A percentile compares a stretch with the other conserved stretches of the same genome.
These are phyloP conservation scores for Phoeniculus purpureus DNA, from an alignment of 2,797 vertebrate species.

Conservation along the genomic window DNA sequence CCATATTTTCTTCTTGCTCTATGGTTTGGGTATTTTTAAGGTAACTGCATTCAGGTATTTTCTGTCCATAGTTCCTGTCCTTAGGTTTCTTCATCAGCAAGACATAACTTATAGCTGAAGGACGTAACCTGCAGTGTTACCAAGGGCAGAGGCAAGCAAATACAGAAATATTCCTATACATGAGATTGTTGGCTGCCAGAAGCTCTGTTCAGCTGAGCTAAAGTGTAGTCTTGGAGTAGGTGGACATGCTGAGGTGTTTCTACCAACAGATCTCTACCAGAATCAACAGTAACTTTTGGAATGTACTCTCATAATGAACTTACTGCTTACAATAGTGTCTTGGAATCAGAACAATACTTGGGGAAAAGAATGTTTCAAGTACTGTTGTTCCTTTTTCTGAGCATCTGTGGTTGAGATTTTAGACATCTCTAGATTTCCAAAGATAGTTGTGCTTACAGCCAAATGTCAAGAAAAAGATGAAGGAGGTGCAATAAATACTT, in stretches of 20 bases:
- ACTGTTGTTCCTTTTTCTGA: not conserved
- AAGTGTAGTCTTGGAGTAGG: conserved; percentile 5
- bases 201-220: conserved; percentile 12
- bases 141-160: conserved; percentile 1
- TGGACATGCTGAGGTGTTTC: not conserved
- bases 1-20: conserved; percentile 10
- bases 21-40: not conserved
- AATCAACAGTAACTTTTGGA: conserved; percentile 21
- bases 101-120: not conserved
- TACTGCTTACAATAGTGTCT: not conserved
- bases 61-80: not conserved
- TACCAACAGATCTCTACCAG: not conserved
- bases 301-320: conserved; percentile 27
- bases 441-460: not conserved
- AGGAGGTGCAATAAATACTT: not conserved
- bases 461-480: not conserved
- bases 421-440: not conserved
- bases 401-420: not conserved
- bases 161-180: conserved; percentile 29
- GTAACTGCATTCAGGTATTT: not conserved
- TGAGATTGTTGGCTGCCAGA: conserved; percentile 25
- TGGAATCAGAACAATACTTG: not conserved
- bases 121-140: not conserved
- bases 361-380: not conserved
- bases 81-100: not conserved